Evolutionary conservation across 2,113 vertebrate species (phyloP), one percentile per base, ranked within the genome.

Genomic region (Paedocypris sp.): DNA sequence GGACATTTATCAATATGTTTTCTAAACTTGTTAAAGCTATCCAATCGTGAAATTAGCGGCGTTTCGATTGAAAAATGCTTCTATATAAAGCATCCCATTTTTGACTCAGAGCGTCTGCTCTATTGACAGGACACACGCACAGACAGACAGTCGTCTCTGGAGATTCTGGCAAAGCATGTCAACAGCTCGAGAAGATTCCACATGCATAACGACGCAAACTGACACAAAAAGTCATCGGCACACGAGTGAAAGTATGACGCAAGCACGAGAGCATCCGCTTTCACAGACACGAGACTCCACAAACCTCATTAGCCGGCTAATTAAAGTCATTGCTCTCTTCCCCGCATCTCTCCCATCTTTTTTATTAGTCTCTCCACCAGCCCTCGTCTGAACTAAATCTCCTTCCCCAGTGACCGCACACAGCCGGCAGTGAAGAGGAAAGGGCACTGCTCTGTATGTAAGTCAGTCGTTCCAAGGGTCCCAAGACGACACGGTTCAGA

Each of bases 251-350:
- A 72, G 50, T 59, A 64, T 61, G 42, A 29, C 46, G n/a, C 25
- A 41, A 38, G 5, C 42, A 25, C 57, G 60, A 49, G 31, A 18
- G 7, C 15, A 18, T 31, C 6, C 12, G 60, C 67, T 43, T 68
- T 60, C 36, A 59, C 62, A 36, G 51, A 70, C 77, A 76, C 43
- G 58, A 50, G 64, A 54, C 75, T 74, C 79, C 72, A 78, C 76
- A 84, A 86, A 85, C 75, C 82, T 86, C 80, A 86, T 85, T 85
- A 86, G 82, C 75, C 69, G 80, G 72, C 83, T 84, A 85, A 86
- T 86, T 85, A 85, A 85, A 86, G 80, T 79, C 81, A 81, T 83
- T 81, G 75, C 80, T 83, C 83, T 84, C 80, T 83, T 83, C 80
- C n/a, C 82, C 80, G 80, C 80, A 79, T 80, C 81, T 81, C 77